A percentile compares a stretch with the other conserved stretches of the same genome.
Evolutionary conservation across 2,888 invertebrate species (phyloP).

Genomic region (Yponomeuta malinellus): DNA sequence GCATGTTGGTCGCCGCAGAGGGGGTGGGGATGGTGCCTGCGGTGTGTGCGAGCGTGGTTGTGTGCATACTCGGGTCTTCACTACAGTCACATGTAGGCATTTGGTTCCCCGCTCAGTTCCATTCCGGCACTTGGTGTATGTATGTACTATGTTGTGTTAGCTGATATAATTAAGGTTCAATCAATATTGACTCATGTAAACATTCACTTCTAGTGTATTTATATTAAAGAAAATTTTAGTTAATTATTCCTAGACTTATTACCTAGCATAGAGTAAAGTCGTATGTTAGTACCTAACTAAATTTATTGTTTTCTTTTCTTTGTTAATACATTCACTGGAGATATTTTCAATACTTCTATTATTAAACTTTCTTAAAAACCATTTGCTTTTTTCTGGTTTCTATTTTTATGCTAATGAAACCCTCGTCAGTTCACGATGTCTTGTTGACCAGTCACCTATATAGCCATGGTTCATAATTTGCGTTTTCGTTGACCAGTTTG

Average conservation of each 20-base stretch:
- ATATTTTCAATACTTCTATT: slow-evolving; percentile 74
- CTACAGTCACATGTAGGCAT: background rate
- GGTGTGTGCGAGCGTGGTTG: background rate
- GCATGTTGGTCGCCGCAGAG: slow-evolving; percentile 9
- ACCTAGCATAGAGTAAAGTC: slow-evolving; percentile 70
- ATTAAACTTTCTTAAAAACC: slow-evolving; percentile 75
- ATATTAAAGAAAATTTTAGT: slow-evolving; percentile 70
- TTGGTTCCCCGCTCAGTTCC: slow-evolving; percentile 38
- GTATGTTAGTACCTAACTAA: slow-evolving; percentile 74
- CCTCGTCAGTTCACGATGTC: no score
- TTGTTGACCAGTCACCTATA: no score
- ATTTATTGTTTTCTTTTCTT: slow-evolving; percentile 68
- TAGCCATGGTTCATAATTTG: no score
- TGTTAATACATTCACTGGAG: slow-evolving; percentile 71
- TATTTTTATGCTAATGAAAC: background rate
- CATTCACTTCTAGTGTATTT: slow-evolving; percentile 71
- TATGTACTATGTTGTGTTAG: slow-evolving; percentile 56
- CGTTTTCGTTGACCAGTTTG: no score
- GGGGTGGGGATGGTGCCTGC: background rate
- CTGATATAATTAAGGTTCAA: slow-evolving; percentile 41
- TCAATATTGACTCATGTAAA: slow-evolving; percentile 51
- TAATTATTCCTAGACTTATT: slow-evolving; percentile 68
- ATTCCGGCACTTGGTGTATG: slow-evolving; percentile 50
- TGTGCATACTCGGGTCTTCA: background rate
- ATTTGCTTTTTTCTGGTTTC: slow-evolving; percentile 6